Evolutionary conservation across 2,113 vertebrate genomes (phyloP).

Genomic region (Willisornis vidua): DNA sequence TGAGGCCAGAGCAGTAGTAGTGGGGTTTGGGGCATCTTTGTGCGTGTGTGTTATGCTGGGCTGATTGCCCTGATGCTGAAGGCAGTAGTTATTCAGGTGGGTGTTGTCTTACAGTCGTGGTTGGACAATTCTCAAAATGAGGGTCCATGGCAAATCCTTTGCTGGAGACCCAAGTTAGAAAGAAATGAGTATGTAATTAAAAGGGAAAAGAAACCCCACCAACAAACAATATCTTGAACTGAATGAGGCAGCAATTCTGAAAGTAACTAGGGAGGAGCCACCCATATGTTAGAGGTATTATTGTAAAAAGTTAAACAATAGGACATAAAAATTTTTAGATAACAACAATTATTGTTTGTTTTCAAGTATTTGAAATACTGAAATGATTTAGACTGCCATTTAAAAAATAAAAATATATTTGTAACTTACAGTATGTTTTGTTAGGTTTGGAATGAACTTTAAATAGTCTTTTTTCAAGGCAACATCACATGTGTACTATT

Average conservation of each 20-base stretch:
- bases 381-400: not conserved
- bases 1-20: not conserved
- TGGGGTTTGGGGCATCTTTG: not conserved
- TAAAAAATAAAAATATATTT: not conserved
- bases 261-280: not conserved
- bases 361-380: not conserved
- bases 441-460: not conserved
- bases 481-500: fast-evolving
- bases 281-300: not conserved
- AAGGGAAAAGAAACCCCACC: fast-evolving
- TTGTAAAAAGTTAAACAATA: not conserved
- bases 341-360: not conserved
- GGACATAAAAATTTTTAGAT: not conserved
- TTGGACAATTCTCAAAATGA: not conserved
- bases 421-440: not conserved
- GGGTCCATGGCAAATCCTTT: not conserved
- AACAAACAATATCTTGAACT: not conserved
- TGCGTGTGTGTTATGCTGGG: not conserved
- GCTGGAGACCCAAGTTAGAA: not conserved
- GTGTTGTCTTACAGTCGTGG: not conserved
- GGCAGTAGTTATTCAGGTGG: not conserved
- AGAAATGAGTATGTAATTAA: not conserved
- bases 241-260: not conserved
- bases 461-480: not conserved
- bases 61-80: not conserved